These are phyloP conservation scores for Saxicola maurus DNA, from an alignment of 2,797 vertebrate species.

Conservation along the genomic window DNA sequence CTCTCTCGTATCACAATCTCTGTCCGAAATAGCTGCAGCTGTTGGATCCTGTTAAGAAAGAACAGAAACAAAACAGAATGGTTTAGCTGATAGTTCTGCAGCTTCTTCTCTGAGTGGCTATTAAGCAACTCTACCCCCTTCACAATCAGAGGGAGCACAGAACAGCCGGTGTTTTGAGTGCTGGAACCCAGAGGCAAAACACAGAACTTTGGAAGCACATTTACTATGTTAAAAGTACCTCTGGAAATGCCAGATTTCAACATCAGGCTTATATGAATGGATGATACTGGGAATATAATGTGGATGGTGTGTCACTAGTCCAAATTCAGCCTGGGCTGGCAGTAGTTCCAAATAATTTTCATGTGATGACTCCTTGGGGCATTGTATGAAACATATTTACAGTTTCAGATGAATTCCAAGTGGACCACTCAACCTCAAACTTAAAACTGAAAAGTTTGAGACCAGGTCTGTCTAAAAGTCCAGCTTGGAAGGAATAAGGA, in stretches of 20 bases:
- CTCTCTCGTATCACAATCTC: slow-evolving; percentile 85
- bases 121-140: rapidly evolving
- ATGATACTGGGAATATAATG: background rate
- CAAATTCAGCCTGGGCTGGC: background rate
- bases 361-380: background rate
- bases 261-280: background rate
- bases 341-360: background rate
- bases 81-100: background rate
- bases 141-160: background rate
- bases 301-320: background rate
- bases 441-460: background rate
- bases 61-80: background rate
- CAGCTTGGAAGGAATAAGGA: background rate
- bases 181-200: background rate
- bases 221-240: background rate
- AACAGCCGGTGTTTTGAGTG: rapidly evolving
- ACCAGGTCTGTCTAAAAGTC: background rate
- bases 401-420: background rate
- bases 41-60: slow-evolving; percentile 83
- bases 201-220: background rate
- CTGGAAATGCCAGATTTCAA: background rate
- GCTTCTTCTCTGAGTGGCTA: background rate
- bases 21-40: slow-evolving; percentile 84
- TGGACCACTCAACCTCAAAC: background rate
- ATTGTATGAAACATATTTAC: background rate